Percentiles rank a stretch among this genome's conserved stretches.
These are phyloP conservation scores for roundworm (Caenorhabditis elegans) DNA, from an alignment of 1,140 invertebrate genomes.

Conservation along the genomic window DNA sequence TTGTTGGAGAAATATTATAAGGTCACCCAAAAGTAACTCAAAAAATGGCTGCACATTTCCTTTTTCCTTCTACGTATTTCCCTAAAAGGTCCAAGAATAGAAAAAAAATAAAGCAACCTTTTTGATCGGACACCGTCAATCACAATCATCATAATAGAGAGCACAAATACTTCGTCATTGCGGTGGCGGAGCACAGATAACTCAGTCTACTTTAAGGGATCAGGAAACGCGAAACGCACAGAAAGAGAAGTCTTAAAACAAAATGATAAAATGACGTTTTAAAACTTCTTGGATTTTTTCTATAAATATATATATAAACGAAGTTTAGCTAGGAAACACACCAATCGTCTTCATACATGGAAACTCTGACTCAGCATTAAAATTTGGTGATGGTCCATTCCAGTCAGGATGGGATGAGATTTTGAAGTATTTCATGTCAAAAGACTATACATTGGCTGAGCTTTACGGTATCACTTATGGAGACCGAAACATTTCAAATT, in stretches of 20 bases:
- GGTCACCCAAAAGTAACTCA: neutral
- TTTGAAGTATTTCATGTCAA: conserved; percentile 29
- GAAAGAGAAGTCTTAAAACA: neutral
- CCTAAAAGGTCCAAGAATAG: neutral
- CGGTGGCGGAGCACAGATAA: neutral
- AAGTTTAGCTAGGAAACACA: conserved; percentile 31
- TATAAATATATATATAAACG: neutral
- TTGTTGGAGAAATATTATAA: conserved; percentile 17
- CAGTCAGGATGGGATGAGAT: conserved; percentile 24
- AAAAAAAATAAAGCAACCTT: neutral
- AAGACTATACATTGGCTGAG: conserved; percentile 43
- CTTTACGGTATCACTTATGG: conserved; percentile 53
- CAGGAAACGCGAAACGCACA: neutral
- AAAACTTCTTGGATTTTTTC: neutral
- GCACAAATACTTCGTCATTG: neutral
- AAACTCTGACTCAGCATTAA: conserved; percentile 50
- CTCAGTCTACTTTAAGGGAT: neutral
- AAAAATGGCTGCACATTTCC: neutral
- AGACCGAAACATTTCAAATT: conserved; percentile 30
- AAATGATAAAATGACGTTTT: neutral
- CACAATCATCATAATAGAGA: neutral
- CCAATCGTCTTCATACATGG: conserved; percentile 56
- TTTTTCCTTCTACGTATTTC: neutral
- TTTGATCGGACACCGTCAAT: neutral
- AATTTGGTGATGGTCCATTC: neutral